Evolutionary conservation across 2,797 vertebrate genomes (phyloP).

Genomic region (Oreochromis grahami): DNA sequence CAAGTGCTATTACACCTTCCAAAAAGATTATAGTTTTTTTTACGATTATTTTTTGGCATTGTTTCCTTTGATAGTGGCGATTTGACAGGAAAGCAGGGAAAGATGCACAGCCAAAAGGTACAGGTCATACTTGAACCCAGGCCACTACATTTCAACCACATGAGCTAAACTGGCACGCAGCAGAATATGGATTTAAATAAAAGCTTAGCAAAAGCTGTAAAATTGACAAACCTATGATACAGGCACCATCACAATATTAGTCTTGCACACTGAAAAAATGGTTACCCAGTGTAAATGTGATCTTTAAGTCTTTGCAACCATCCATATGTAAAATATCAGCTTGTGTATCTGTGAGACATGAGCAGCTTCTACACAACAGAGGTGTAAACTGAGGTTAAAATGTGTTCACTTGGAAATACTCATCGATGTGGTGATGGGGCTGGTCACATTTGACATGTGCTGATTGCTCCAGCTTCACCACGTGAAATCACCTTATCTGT

Average conservation of each 20-base stretch:
- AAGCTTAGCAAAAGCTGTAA: background rate
- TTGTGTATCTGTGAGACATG: background rate
- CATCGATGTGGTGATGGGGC: background rate
- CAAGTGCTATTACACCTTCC: background rate
- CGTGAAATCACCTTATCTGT: background rate
- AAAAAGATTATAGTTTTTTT: background rate
- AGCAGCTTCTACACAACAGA: background rate
- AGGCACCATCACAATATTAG: background rate
- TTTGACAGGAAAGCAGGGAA: background rate
- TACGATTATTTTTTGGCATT: fast-evolving
- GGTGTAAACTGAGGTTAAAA: background rate
- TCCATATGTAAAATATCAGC: background rate
- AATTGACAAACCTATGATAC: background rate
- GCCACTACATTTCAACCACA: fast-evolving
- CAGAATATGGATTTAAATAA: background rate
- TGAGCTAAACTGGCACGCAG: background rate
- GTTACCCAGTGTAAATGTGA: background rate
- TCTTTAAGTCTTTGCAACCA: background rate
- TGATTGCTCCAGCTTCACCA: background rate
- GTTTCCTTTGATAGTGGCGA: background rate
- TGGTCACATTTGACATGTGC: background rate
- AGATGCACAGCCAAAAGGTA: background rate
- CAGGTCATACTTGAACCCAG: background rate
- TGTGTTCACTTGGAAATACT: background rate
- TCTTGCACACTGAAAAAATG: background rate